phyloP scores from a whole-genome alignment of 2,888 invertebrate genomes.

The Mythimna impura region DNA sequence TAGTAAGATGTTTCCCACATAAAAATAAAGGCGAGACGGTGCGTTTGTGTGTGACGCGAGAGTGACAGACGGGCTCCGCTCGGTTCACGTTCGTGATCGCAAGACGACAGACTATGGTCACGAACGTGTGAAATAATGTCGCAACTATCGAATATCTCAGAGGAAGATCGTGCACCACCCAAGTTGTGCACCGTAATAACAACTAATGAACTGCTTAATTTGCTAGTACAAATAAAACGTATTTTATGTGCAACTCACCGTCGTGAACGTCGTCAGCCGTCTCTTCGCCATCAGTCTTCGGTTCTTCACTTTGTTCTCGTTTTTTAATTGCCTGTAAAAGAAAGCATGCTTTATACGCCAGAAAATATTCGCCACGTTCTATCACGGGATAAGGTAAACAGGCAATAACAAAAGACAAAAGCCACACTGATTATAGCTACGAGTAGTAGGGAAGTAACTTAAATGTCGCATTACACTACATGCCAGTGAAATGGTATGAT shows the following conservation, averaged over 20 bases:
- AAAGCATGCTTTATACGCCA: slow-evolving; percentile 57
- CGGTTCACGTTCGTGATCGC: slow-evolving; percentile 79
- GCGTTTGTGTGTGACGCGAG: slow-evolving; percentile 77
- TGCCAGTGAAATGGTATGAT: slow-evolving; percentile 76
- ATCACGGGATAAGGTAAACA: slow-evolving; percentile 67
- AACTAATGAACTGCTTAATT: slow-evolving; percentile 33
- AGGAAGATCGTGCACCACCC: slow-evolving; percentile 72
- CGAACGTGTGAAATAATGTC: slow-evolving; percentile 85
- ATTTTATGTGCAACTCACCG: slow-evolving; percentile 76
- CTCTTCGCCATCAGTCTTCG: slow-evolving; percentile 86
- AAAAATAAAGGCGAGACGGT: slow-evolving; percentile 75
- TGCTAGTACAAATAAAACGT: background rate
- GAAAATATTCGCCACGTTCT: slow-evolving; percentile 33
- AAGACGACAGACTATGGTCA: slow-evolving; percentile 81
- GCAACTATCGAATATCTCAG: slow-evolving; percentile 77
- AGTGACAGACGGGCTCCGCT: slow-evolving; percentile 75
- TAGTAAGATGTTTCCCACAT: slow-evolving; percentile 74
- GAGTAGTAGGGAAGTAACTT: slow-evolving; percentile 67
- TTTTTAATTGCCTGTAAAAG: slow-evolving; percentile 88
- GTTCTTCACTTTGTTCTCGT: slow-evolving; percentile 83
- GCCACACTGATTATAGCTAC: slow-evolving; percentile 72
- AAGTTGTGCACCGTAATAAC: slow-evolving; percentile 46
- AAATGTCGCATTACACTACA: slow-evolving; percentile 72
- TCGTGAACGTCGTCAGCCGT: slow-evolving; percentile 81
- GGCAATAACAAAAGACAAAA: slow-evolving; percentile 66